Evolutionary conservation across 92 coral and sea anemone genomes (phyloP), one percentile per base, ranked within the genome.

Genomic region (Epizoanthus scotinus): DNA sequence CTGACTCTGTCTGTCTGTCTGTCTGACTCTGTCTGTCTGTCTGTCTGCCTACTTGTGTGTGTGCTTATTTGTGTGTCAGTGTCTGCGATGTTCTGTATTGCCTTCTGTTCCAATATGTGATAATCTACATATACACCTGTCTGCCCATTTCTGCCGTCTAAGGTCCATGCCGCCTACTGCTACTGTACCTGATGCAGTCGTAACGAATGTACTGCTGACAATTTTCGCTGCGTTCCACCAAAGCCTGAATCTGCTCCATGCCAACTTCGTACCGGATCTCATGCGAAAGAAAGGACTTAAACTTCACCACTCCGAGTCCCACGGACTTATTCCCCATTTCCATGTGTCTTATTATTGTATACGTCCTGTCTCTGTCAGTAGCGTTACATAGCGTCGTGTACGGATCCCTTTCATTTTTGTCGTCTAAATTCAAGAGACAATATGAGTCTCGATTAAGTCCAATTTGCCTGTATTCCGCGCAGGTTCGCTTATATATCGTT

Each of bases 141-240:
- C 47, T 40, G 47, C 12, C 12, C 7, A 38, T 38, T 9, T 42
- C 50, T 42, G 0, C 12, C 12, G 12, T 42, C 50, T 42, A 42
- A 42, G 2, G 50, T 12, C 50, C 13, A 9, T 42, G 10, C 36
- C 36, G 4, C 36, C 2, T 31, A 34, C 6, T 44, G 52, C 52
- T 44, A 66, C 5, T 88, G 17, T 92, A 86, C 72, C 78, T 84
- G 71, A 84, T 66, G 81, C 98, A 94, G 71, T 92, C 89, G 63
- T 90, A 94, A 49, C 94, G 84, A 49, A 92, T 84, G 75, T 82
- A 87, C 83, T 94, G 98, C 6, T 97, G 97, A 55, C 98, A 94
- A 2, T 88, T 57, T 20, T 84, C 79, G 63, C 98, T 94, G 6
- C 72, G 71, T 52, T 71, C 72, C 9, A 94, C 87, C 61, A 93